Conservation (phyloP, 2,797 vertebrate genomes). For the Valencia hispanica region DNA sequence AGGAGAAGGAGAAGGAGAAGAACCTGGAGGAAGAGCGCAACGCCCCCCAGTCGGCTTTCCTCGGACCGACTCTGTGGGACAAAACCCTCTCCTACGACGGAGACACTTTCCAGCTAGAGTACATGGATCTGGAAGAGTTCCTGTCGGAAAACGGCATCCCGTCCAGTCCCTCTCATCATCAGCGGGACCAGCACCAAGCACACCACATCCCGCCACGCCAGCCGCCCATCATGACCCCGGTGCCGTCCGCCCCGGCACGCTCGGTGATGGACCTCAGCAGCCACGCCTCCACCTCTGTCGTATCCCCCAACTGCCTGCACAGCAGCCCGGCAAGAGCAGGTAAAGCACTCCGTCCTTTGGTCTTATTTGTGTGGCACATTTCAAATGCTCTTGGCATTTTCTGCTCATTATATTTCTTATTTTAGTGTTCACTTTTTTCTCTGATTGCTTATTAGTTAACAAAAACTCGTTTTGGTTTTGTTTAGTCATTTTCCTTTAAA, state of each 20-base stretch:
- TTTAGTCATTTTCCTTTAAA: neutral
- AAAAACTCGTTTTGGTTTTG: neutral
- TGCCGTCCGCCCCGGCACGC: constrained; percentile 65
- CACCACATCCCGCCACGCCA: constrained; percentile 71
- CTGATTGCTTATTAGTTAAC: neutral
- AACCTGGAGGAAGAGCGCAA: constrained; percentile 88
- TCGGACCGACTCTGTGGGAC: constrained; percentile 97
- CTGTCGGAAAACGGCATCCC: constrained; percentile 97
- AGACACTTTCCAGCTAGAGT: constrained; percentile 97
- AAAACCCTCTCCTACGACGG: constrained; percentile 96
- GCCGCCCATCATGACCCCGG: constrained; percentile 40
- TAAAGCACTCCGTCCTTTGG: neutral
- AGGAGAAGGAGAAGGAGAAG: constrained; percentile 93
- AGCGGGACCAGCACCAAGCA: constrained; percentile 79
- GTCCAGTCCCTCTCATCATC: constrained; percentile 83
- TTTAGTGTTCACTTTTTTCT: neutral
- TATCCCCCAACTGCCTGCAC: constrained; percentile 85
- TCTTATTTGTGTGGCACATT: neutral
- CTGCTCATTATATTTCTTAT: neutral
- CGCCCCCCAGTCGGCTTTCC: constrained; percentile 90
- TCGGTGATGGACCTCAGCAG: constrained; percentile 90
- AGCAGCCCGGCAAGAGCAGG: constrained; percentile 82
- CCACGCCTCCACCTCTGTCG: constrained; percentile 85
- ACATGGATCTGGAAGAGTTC: constrained; percentile 99
- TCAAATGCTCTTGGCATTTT: neutral